Evolutionary conservation across 2,113 vertebrate genomes (phyloP).

Genomic region (Marmota monax): DNA sequence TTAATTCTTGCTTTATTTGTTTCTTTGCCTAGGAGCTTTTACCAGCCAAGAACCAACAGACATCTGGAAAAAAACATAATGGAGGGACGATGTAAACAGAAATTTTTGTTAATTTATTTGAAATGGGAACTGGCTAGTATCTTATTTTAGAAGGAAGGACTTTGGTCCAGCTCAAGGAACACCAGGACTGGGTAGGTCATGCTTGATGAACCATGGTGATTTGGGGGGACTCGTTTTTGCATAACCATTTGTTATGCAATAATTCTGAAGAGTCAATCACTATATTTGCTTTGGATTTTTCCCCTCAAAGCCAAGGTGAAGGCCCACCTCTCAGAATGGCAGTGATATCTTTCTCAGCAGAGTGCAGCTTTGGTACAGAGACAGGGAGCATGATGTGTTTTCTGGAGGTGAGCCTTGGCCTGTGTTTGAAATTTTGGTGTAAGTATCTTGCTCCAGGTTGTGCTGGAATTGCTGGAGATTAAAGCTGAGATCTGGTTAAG

Average conservation of each 20-base stretch:
- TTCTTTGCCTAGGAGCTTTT: not conserved
- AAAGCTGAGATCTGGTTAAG: not conserved
- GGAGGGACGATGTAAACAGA: not conserved
- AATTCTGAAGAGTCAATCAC: not conserved
- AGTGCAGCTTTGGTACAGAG: too few relatives aligned
- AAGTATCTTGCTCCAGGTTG: not conserved
- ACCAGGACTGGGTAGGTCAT: not conserved
- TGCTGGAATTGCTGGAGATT: not conserved
- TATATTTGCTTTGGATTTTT: not conserved
- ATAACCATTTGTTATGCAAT: not conserved
- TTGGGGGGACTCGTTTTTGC: not conserved
- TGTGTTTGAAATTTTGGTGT: not conserved
- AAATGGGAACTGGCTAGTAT: not conserved
- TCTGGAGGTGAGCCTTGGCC: not conserved
- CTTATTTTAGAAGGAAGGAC: conserved; percentile 27
- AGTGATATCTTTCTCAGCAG: not conserved
- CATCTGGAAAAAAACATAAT: not conserved
- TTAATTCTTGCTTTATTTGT: not conserved
- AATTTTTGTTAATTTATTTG: conserved; percentile 8
- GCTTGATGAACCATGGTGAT: not conserved
- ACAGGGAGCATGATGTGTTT: too few relatives aligned
- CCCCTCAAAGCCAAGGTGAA: not conserved
- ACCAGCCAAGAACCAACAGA: not conserved
- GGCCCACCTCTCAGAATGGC: not conserved
- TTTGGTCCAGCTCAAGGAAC: not conserved